phyloP scores from a whole-genome alignment of 2,888 invertebrate species.

The Agrochola lota region DNA sequence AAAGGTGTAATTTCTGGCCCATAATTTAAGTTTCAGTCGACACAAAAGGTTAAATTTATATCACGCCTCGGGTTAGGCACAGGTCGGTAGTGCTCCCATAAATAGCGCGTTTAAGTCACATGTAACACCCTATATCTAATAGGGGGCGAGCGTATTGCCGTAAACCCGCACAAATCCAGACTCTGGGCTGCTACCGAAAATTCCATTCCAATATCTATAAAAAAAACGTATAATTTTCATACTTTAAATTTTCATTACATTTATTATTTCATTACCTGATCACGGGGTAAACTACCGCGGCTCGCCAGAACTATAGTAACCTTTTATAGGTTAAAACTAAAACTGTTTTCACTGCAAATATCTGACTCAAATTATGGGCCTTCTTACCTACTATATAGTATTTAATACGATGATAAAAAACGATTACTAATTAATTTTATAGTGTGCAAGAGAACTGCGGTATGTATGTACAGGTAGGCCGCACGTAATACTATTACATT shows the following conservation, averaged over 20 bases:
- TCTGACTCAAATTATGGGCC: conserved; percentile 9
- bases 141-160: neutral
- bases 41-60: no score
- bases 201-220: neutral
- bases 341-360: neutral
- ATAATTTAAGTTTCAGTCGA: conserved; percentile 6
- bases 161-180: neutral
- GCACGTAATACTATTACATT: conserved; percentile 5
- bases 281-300: neutral
- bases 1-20: neutral
- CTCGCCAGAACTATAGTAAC: neutral
- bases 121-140: no score
- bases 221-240: no score
- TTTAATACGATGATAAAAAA: neutral
- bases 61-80: no score
- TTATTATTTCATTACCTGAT: neutral
- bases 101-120: no score
- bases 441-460: neutral
- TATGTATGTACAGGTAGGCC: neutral
- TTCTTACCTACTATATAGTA: neutral
- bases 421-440: neutral
- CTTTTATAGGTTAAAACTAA: neutral
- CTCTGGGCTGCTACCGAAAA: neutral
- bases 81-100: neutral
- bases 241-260: neutral